These are phyloP conservation scores for Hyla sarda DNA, from an alignment of 2,113 vertebrate genomes.

Conservation along the genomic window DNA sequence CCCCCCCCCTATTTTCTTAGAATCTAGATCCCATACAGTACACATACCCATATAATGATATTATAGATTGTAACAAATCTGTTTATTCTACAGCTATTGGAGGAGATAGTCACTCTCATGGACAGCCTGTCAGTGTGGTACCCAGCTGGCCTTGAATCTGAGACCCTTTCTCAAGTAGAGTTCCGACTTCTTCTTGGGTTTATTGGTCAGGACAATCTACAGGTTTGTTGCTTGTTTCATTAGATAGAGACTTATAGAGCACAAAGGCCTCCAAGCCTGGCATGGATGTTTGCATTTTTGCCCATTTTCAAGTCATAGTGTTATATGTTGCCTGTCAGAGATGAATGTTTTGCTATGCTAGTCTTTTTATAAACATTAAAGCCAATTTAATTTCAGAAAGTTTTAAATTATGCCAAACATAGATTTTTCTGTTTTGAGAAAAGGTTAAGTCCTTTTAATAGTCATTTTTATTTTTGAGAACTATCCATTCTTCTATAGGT, in stretches of 20 bases:
- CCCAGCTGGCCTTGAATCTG: constrained; percentile 79
- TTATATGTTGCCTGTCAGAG: no score
- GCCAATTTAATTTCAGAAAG: not conserved
- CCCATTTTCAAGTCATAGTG: no score
- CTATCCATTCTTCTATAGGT: constrained; percentile 72
- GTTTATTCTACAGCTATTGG: constrained; percentile 76
- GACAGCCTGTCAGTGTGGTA: constrained; percentile 93
- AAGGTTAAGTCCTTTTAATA: not conserved
- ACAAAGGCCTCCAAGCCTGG: no score
- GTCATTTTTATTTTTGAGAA: not conserved
- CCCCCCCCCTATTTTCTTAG: no score
- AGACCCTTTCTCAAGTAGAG: constrained; percentile 89
- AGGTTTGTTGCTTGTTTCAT: constrained; percentile 74
- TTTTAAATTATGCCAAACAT: not conserved
- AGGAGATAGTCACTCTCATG: constrained; percentile 89
- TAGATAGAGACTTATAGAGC: no score
- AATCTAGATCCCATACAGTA: no score
- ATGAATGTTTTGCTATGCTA: not conserved
- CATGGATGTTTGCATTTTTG: no score
- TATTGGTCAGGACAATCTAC: constrained; percentile 90
- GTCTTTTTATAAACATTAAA: not conserved
- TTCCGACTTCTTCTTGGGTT: constrained; percentile 91
- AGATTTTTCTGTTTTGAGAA: not conserved
- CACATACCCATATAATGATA: no score
- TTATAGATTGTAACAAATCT: no score